These are phyloP conservation scores for Poeciliopsis infans DNA, from an alignment of 2,797 vertebrate species.

Conservation along the genomic window DNA sequence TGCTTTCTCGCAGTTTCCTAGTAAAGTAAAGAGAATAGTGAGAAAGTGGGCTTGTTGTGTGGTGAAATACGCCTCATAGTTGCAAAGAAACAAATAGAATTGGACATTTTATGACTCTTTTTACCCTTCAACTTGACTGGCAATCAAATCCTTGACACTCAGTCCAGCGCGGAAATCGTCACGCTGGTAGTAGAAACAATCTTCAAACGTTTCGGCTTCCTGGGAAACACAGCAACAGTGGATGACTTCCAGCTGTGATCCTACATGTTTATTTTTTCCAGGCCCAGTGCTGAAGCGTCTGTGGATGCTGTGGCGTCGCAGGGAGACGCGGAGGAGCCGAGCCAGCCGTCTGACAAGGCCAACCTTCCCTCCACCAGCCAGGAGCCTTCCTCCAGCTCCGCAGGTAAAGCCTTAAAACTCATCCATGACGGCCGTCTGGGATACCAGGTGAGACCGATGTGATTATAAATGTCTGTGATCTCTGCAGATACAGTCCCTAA, in stretches of 20 bases:
- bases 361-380: constrained; percentile 93
- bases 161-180: no score
- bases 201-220: not conserved
- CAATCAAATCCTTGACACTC: no score
- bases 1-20: no score
- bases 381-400: constrained; percentile 94
- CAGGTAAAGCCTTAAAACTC: constrained; percentile 74
- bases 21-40: no score
- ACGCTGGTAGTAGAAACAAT: not conserved
- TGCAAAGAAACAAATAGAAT: no score
- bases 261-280: constrained; percentile 23
- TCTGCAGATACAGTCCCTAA: constrained; percentile 88
- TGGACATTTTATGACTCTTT: no score
- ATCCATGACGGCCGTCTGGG: not conserved
- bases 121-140: no score
- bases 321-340: constrained; percentile 86
- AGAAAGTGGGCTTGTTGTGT: no score
- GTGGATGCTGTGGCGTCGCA: constrained; percentile 88
- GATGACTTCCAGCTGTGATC: not conserved
- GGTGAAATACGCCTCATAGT: no score
- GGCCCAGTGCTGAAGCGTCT: constrained; percentile 72
- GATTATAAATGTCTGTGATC: not conserved
- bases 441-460: not conserved
- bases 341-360: constrained; percentile 87
- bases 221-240: not conserved